These are phyloP conservation scores for Rhabdomys dilectus DNA, from an alignment of 2,113 vertebrate species.

Conservation along the genomic window DNA sequence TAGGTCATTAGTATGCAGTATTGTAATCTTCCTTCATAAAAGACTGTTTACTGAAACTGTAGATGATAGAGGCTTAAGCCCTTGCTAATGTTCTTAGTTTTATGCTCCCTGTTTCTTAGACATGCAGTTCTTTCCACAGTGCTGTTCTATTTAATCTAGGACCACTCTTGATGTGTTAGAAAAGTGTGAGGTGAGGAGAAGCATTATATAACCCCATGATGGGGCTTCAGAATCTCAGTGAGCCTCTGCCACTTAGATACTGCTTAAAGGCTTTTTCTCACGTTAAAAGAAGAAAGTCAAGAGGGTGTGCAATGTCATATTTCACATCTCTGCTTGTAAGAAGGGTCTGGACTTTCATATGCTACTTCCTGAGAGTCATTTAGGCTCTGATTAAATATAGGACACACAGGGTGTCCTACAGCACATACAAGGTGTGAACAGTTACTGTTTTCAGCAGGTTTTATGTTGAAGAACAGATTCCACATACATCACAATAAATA, in stretches of 20 bases:
- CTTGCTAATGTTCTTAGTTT: background rate
- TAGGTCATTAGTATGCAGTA: background rate
- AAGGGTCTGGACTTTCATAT: background rate
- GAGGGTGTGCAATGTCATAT: background rate
- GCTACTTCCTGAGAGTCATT: background rate
- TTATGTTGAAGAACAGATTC: background rate
- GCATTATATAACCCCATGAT: background rate
- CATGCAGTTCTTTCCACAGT: background rate
- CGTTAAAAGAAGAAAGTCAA: background rate
- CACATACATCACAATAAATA: background rate
- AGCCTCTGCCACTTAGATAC: background rate
- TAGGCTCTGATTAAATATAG: background rate
- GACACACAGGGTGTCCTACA: no score
- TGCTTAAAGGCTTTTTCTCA: background rate
- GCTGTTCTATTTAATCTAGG: background rate
- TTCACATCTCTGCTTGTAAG: background rate
- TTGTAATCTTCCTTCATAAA: background rate
- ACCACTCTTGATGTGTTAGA: background rate
- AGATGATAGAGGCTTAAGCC: background rate
- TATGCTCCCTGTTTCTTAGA: background rate
- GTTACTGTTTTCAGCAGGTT: background rate
- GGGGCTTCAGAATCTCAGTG: background rate
- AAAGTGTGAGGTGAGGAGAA: background rate
- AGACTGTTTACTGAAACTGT: background rate
- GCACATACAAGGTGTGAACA: no score